phyloP scores from a whole-genome alignment of 2,888 invertebrate genomes.

The Steinernema hermaphroditum region DNA sequence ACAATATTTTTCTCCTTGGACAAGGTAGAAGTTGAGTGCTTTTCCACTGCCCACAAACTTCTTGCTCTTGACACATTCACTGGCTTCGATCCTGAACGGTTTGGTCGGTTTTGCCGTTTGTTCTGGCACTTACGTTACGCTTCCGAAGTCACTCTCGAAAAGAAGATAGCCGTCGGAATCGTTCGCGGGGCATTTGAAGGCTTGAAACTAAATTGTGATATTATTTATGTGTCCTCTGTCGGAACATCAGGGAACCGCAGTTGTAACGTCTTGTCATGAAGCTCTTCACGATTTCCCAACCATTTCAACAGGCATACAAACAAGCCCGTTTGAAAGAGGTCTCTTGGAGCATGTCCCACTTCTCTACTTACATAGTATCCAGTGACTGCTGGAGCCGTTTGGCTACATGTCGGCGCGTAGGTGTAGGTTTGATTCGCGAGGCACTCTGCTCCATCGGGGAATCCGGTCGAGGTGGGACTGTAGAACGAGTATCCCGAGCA shows the following conservation, averaged over 20 bases:
- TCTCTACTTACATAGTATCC: no score
- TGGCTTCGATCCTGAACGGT: not conserved
- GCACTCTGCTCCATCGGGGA: not conserved
- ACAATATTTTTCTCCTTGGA: not conserved
- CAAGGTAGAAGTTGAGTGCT: not conserved
- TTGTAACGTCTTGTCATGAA: no score
- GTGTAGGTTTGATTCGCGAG: not conserved
- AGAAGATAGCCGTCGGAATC: conserved; percentile 7
- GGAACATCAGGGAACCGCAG: no score
- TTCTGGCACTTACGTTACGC: not conserved
- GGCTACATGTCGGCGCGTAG: no score
- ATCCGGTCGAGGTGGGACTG: not conserved
- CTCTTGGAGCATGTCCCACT: no score
- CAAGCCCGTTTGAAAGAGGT: no score
- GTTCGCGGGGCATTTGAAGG: not conserved
- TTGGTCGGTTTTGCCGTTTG: not conserved
- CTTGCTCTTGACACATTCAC: not conserved
- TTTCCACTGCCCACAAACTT: not conserved
- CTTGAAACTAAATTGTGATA: not conserved
- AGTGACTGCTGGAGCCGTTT: no score
- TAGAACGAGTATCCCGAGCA: not conserved
- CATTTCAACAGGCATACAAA: not conserved
- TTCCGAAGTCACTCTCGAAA: conserved; percentile 1
- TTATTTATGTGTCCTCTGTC: no score
- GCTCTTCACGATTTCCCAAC: no score